These are phyloP conservation scores for Teleogryllus occipitalis DNA, from an alignment of 1,140 invertebrate genomes.

Conservation along the genomic window DNA sequence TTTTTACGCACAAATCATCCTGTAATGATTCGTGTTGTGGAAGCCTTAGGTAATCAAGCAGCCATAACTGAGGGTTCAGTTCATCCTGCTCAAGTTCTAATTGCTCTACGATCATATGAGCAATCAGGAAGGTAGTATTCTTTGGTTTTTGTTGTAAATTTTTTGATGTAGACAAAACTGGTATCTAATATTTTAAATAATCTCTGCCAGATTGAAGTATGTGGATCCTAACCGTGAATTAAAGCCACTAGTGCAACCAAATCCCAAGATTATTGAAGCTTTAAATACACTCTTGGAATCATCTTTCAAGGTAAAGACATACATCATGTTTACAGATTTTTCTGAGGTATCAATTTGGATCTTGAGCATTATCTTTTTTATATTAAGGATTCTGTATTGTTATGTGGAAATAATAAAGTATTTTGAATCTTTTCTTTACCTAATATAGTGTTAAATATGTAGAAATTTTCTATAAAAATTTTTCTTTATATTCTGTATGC, in stretches of 20 bases:
- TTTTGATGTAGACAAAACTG: slow-evolving; percentile 12
- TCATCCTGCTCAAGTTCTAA: slow-evolving; percentile 49
- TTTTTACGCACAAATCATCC: slow-evolving; percentile 41
- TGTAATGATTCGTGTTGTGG: slow-evolving; percentile 35
- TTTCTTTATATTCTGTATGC: no score
- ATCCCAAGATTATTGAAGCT: slow-evolving; percentile 33
- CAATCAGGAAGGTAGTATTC: slow-evolving; percentile 31
- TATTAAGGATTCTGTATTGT: no score
- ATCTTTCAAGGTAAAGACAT: slow-evolving; percentile 34
- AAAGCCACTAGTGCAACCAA: slow-evolving; percentile 29
- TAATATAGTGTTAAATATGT: no score
- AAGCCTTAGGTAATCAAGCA: slow-evolving; percentile 37
- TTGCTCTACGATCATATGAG: slow-evolving; percentile 47
- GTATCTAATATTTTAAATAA: neutral
- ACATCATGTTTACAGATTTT: no score
- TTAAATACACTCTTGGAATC: slow-evolving; percentile 35
- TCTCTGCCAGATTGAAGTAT: neutral
- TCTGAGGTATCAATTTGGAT: no score
- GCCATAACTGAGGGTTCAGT: slow-evolving; percentile 41
- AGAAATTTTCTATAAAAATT: no score
- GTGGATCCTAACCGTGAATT: slow-evolving; percentile 23
- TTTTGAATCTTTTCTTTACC: no score
- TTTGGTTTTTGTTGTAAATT: neutral
- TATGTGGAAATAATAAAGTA: no score
- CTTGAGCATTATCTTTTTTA: no score